These are phyloP conservation scores for Leguminivora glycinivorella DNA, from an alignment of 1,140 invertebrate species.

Conservation along the genomic window DNA sequence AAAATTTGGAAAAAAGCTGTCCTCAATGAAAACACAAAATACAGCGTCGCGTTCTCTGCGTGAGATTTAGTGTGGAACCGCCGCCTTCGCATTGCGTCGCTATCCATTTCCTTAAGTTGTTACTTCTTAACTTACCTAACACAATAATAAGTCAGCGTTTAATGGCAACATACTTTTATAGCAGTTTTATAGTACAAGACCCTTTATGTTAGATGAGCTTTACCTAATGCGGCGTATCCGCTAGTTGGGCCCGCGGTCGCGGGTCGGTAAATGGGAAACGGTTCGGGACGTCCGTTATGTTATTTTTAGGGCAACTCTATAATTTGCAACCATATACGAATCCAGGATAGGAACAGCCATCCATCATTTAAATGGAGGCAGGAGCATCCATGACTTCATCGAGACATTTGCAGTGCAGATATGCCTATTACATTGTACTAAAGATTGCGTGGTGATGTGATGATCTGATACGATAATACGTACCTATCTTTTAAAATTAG, in stretches of 20 bases:
- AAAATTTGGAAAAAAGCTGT: no score
- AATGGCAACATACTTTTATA: no score
- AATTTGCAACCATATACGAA: neutral
- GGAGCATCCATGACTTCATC: neutral
- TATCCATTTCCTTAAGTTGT: no score
- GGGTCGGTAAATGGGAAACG: constrained; percentile 5
- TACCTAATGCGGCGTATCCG: constrained; percentile 2
- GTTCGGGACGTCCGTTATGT: constrained; percentile 16
- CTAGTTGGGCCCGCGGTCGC: neutral
- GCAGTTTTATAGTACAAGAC: neutral
- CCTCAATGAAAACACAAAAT: no score
- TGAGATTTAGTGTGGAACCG: no score
- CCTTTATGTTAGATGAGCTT: constrained; percentile 1
- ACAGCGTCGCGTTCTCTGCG: no score
- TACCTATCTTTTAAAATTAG: neutral
- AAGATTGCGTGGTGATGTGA: neutral
- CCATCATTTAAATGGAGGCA: neutral
- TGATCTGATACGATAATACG: neutral
- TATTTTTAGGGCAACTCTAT: constrained; percentile 24
- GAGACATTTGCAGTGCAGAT: neutral
- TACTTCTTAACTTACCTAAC: no score
- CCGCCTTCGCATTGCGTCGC: no score
- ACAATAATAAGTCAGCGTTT: no score
- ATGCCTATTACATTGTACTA: neutral
- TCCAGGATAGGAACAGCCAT: neutral